A percentile compares a stretch with the other conserved stretches of the same genome.
Conservation (phyloP, 2,888 invertebrate species). For the Amphipoea oculea region DNA sequence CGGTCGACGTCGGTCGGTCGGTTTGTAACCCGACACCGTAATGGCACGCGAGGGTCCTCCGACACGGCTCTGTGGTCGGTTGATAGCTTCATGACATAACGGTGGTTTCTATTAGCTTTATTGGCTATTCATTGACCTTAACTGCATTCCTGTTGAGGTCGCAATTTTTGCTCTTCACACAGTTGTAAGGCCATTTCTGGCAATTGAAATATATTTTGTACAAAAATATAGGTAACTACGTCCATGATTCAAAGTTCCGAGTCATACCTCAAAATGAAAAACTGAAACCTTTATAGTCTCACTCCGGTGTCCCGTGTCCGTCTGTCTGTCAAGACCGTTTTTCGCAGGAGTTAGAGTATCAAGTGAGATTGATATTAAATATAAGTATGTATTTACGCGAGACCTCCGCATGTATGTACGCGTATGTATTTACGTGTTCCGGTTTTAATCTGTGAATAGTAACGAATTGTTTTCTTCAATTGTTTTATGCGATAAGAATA, state of each 20-base stretch:
- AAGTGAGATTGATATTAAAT: not conserved
- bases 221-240: not conserved
- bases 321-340: not conserved
- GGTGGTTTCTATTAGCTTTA: slow-evolving; percentile 9
- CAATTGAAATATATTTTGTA: not conserved
- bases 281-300: not conserved
- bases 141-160: slow-evolving; percentile 16
- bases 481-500: not conserved
- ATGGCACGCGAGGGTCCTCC: slow-evolving; percentile 48
- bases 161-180: not conserved
- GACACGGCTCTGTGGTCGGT: slow-evolving; percentile 32
- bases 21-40: slow-evolving; percentile 62
- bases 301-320: not conserved
- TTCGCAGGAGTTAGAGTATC: not conserved
- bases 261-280: not conserved
- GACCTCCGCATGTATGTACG: too few species aligned
- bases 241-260: not conserved
- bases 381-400: not conserved
- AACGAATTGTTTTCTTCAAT: not conserved
- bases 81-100: slow-evolving; percentile 42
- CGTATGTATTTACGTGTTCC: too few species aligned
- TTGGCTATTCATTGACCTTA: slow-evolving; percentile 4
- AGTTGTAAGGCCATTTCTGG: not conserved
- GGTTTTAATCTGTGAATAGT: not conserved
- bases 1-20: slow-evolving; percentile 8